A percentile compares a stretch with the other conserved stretches of the same genome.
Conservation (phyloP, 2,113 vertebrate genomes). For the Dolichallabes microphthalmus region DNA sequence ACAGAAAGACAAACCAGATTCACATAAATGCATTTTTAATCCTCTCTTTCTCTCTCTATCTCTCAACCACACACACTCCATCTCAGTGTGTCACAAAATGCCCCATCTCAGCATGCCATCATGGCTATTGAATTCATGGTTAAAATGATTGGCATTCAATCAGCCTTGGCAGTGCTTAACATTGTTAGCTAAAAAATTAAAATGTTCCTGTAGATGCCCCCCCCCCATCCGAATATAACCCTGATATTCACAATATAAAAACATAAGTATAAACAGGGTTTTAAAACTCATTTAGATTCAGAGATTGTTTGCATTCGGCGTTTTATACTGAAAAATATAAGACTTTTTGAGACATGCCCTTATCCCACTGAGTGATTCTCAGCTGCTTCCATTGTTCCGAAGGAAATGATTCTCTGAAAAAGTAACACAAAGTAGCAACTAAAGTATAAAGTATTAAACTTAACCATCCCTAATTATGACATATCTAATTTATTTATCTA, state of each 20-base stretch:
- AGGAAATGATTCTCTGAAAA: neutral
- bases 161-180: neutral
- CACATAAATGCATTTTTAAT: neutral
- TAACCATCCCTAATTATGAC: neutral
- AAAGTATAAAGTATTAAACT: neutral
- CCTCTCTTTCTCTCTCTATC: neutral
- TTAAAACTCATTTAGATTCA: neutral
- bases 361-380: neutral
- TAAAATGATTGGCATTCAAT: neutral
- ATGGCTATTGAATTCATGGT: conserved; percentile 7
- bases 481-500: conserved; percentile 12
- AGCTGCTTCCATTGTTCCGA: neutral
- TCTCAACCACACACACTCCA: too few species aligned
- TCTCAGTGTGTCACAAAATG: neutral
- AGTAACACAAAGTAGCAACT: conserved; percentile 1
- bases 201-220: neutral
- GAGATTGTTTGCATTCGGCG: neutral
- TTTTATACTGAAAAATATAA: neutral
- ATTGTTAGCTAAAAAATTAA: neutral
- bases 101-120: neutral
- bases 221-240: neutral
- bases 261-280: neutral
- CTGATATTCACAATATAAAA: neutral
- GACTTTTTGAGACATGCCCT: neutral
- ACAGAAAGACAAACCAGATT: neutral